phyloP scores from a whole-genome alignment of 2,888 invertebrate genomes.

The Cosmia pyralina region DNA sequence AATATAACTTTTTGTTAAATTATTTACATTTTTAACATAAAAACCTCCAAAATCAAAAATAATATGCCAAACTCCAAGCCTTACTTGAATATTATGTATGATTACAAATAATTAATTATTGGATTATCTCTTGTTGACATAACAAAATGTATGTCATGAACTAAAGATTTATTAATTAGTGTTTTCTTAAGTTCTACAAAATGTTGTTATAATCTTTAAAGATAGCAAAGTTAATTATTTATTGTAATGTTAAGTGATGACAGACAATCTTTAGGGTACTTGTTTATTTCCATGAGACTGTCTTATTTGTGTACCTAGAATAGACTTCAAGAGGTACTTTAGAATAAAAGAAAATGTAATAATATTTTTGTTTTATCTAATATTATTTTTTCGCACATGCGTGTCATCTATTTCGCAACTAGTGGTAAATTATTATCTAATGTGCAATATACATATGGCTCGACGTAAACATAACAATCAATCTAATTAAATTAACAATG shows the following conservation, averaged over 20 bases:
- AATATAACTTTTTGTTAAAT: not conserved
- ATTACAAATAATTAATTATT: not conserved
- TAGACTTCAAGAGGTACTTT: not conserved
- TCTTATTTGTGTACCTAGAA: not conserved
- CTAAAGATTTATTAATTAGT: not conserved
- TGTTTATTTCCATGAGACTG: not conserved
- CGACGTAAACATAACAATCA: not conserved
- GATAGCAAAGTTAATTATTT: not conserved
- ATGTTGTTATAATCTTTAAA: not conserved
- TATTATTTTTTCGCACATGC: not conserved
- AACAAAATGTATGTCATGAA: not conserved
- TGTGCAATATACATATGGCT: constrained; percentile 1
- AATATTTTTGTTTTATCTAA: too few relatives aligned
- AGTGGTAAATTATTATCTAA: constrained; percentile 8
- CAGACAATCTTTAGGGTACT: not conserved
- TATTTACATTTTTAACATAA: too few relatives aligned
- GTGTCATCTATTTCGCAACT: constrained; percentile 26
- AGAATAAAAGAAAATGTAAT: not conserved
- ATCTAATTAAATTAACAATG: not conserved
- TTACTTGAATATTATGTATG: not conserved
- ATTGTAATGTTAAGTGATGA: not conserved
- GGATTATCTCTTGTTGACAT: not conserved
- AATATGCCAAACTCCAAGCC: not conserved
- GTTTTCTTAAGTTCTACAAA: not conserved
- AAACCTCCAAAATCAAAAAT: not conserved